These are phyloP conservation scores for Oryctolagus cuniculus DNA, from an alignment of 2,113 vertebrate species.

Conservation along the genomic window DNA sequence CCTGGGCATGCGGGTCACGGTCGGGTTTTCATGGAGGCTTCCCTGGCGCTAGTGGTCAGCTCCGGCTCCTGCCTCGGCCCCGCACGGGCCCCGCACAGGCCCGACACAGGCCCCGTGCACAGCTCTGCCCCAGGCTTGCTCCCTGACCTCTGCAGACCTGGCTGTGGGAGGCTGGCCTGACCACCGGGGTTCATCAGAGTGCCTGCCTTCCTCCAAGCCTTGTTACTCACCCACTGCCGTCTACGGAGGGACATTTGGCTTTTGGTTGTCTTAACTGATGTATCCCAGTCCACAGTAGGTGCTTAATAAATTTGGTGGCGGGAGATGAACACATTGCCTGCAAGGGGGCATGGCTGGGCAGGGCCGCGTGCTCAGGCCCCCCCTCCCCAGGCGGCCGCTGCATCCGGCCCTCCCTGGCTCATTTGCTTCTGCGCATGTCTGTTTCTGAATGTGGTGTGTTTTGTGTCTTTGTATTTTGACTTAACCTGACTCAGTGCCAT, in stretches of 20 bases:
- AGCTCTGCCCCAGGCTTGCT: background rate
- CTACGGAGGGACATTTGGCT: background rate
- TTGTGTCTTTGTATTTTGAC: background rate
- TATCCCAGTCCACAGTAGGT: background rate
- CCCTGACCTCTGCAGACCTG: too few species aligned
- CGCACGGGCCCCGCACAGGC: accelerated
- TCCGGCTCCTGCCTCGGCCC: background rate
- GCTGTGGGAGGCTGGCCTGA: background rate
- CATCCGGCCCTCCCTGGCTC: too few species aligned
- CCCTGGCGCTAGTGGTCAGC: background rate
- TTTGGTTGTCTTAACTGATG: background rate
- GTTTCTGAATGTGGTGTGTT: background rate
- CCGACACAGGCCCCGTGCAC: accelerated
- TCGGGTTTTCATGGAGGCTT: background rate
- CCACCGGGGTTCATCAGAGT: background rate
- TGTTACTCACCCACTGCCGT: background rate
- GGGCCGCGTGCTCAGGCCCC: accelerated
- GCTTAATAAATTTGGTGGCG: background rate
- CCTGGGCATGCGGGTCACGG: background rate
- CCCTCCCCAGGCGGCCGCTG: background rate
- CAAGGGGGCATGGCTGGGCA: background rate
- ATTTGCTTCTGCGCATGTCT: background rate
- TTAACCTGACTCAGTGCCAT: background rate
- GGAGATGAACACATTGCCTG: background rate
- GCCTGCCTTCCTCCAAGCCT: accelerated